phyloP scores from a whole-genome alignment of 2,888 invertebrate species.

The Lithophane semibrunnea region DNA sequence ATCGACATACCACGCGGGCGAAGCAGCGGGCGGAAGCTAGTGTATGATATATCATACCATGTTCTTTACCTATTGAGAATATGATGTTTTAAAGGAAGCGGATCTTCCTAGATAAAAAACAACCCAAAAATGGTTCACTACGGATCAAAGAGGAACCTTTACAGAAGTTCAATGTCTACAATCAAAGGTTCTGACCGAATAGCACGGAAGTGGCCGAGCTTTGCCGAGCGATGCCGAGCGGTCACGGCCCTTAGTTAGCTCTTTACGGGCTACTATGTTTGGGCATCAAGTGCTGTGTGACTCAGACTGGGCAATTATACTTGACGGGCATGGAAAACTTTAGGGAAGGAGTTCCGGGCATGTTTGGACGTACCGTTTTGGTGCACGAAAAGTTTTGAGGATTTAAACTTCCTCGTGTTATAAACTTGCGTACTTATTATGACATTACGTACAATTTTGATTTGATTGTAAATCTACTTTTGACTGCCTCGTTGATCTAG shows the following conservation, averaged over 20 bases:
- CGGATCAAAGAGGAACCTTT: slow-evolving; percentile 29
- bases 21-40: too few relatives aligned
- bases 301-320: slow-evolving; percentile 50
- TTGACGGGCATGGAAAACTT: slow-evolving; percentile 39
- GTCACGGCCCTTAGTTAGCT: slow-evolving; percentile 58
- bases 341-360: not conserved
- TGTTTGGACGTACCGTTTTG: slow-evolving; percentile 14
- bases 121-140: slow-evolving; percentile 12
- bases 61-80: not conserved
- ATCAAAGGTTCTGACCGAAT: slow-evolving; percentile 31
- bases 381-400: slow-evolving; percentile 8
- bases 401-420: not conserved
- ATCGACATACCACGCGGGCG: too few relatives aligned
- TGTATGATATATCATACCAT: not conserved
- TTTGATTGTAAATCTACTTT: not conserved
- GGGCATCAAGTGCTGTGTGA: slow-evolving; percentile 56
- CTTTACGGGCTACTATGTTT: slow-evolving; percentile 48
- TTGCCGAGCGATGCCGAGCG: slow-evolving; percentile 41
- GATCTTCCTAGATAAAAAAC: slow-evolving; percentile 26
- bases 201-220: slow-evolving; percentile 51
- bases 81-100: not conserved
- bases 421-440: not conserved
- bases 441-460: not conserved
- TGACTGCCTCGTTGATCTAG: not conserved
- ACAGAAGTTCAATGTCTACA: slow-evolving; percentile 47